These are phyloP conservation scores for Lutjanus erythropterus DNA, from an alignment of 2,113 vertebrate species.

Conservation along the genomic window DNA sequence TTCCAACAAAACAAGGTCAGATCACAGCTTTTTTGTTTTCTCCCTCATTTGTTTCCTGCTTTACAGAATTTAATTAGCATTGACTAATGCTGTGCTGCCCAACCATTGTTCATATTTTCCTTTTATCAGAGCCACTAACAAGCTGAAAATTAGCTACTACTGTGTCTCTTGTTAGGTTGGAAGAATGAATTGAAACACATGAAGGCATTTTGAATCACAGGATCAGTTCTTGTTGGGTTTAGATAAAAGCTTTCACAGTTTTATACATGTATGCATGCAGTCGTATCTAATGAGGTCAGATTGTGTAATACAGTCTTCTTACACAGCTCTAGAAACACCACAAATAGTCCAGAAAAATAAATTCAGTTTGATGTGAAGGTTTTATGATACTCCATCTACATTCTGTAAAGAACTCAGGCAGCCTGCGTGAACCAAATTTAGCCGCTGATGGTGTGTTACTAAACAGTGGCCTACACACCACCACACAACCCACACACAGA, in stretches of 20 bases:
- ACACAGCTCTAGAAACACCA: too few relatives aligned
- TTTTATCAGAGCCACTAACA: neutral
- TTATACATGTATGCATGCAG: neutral
- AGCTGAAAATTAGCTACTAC: neutral
- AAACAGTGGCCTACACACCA: neutral
- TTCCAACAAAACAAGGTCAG: slow-evolving; percentile 3
- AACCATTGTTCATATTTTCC: slow-evolving; percentile 8
- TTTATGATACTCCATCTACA: neutral
- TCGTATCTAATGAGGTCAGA: neutral
- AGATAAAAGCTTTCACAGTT: neutral
- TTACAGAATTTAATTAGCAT: neutral
- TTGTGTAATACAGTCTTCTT: neutral
- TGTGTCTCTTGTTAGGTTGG: neutral
- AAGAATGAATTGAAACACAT: neutral
- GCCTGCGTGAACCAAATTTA: neutral
- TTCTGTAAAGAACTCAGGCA: neutral
- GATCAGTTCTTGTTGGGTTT: neutral
- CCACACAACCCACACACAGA: neutral
- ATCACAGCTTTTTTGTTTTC: neutral
- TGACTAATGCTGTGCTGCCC: neutral
- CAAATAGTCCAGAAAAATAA: neutral
- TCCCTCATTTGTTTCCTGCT: neutral
- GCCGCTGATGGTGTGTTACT: neutral
- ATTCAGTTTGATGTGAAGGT: neutral
- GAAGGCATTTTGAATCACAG: neutral